These are phyloP conservation scores for Tarsius wallacei DNA, from an alignment of 2,797 vertebrate genomes.

Conservation along the genomic window DNA sequence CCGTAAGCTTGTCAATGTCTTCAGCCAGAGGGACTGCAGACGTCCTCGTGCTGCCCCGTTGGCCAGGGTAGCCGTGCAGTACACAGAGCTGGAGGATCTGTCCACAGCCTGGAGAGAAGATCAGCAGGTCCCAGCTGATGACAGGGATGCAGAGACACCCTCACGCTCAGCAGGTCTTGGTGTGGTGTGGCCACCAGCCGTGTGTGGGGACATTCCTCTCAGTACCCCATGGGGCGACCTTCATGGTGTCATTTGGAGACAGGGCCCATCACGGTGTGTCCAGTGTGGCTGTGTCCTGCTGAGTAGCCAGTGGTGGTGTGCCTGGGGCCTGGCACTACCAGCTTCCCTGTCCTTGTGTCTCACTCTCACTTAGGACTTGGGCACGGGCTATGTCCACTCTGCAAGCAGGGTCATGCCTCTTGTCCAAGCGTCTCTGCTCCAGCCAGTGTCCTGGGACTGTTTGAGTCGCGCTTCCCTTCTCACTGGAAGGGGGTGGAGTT, in stretches of 20 bases:
- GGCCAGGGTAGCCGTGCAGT: background rate
- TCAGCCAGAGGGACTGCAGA: too few relatives aligned
- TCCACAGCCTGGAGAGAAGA: too few relatives aligned
- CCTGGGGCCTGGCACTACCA: too few relatives aligned
- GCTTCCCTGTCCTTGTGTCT: background rate
- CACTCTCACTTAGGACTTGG: background rate
- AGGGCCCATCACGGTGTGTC: background rate
- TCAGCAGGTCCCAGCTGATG: too few relatives aligned
- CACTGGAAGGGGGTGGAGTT: background rate
- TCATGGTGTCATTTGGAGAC: background rate
- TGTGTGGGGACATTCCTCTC: background rate
- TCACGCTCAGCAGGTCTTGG: background rate
- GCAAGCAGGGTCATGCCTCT: background rate
- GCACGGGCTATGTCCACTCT: background rate
- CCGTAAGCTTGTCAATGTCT: background rate
- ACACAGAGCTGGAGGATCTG: background rate
- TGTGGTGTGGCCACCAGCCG: background rate
- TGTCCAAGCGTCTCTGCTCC: too few relatives aligned
- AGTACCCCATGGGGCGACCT: background rate
- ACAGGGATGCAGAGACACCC: accelerated
- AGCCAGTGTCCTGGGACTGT: background rate
- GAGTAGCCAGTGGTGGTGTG: too few relatives aligned
- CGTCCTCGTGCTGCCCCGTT: background rate
- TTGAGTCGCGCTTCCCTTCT: background rate
- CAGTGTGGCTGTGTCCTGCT: background rate